Percentiles rank a stretch among this genome's conserved stretches.
Evolutionary conservation across 2,888 invertebrate species (phyloP).

Genomic region (Oeneis ivallda): DNA sequence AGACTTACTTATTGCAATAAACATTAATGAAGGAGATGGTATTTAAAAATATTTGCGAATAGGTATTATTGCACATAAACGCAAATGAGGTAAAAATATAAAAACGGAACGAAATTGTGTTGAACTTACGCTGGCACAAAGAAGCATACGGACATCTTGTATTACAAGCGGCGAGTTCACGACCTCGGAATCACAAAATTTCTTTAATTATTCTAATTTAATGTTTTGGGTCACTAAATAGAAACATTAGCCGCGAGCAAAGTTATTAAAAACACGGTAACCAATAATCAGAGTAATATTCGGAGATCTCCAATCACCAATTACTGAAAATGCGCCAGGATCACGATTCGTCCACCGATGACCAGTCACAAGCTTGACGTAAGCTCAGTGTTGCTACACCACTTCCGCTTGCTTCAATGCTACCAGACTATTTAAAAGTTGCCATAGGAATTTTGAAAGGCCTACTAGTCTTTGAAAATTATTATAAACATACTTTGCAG

Average conservation of each 20-base stretch:
- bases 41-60: neutral
- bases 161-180: constrained; percentile 49
- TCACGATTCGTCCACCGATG: constrained; percentile 81
- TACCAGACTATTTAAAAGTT: neutral
- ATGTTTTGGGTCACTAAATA: constrained; percentile 53
- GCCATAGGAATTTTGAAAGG: neutral
- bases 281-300: constrained; percentile 80
- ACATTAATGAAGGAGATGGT: neutral
- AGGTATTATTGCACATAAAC: neutral
- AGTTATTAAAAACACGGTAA: constrained; percentile 71
- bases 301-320: constrained; percentile 81
- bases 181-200: constrained; percentile 48
- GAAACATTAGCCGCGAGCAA: constrained; percentile 66
- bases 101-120: constrained; percentile 37
- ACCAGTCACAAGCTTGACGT: constrained; percentile 81
- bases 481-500: too few species aligned
- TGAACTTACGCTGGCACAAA: constrained; percentile 87
- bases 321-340: constrained; percentile 79
- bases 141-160: constrained; percentile 86
- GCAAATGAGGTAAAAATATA: constrained; percentile 8
- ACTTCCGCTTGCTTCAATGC: constrained; percentile 10
- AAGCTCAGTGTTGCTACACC: constrained; percentile 53
- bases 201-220: constrained; percentile 44
- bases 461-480: too few species aligned
- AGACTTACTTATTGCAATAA: neutral